Percentiles rank a stretch among this genome's conserved stretches.
Conservation (phyloP, 1,140 invertebrate genomes). For the Trachelipus rathkii region DNA sequence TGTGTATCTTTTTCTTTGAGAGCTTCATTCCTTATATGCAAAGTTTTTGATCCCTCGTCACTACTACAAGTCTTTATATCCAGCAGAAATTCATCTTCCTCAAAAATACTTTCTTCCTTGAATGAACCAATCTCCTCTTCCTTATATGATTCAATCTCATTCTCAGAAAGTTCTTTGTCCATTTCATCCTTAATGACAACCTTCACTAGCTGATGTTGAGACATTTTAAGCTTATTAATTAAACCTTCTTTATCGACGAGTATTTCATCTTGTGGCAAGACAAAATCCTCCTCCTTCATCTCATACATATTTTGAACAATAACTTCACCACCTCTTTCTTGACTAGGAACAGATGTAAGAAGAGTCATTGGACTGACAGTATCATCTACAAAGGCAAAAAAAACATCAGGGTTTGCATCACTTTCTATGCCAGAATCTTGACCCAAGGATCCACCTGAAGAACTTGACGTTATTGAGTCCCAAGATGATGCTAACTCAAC, state of each 20-base stretch:
- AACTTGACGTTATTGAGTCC: slow-evolving; percentile 33
- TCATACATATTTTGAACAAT: slow-evolving; percentile 40
- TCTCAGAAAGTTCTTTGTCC: neutral
- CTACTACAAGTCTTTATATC: slow-evolving; percentile 2
- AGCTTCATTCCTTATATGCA: neutral
- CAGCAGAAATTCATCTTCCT: neutral
- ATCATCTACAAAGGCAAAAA: slow-evolving; percentile 41
- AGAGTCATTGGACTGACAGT: slow-evolving; percentile 31
- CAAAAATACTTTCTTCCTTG: slow-evolving; percentile 12
- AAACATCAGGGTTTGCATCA: slow-evolving; percentile 38
- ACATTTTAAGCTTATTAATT: slow-evolving; percentile 12
- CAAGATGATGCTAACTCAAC: slow-evolving; percentile 40
- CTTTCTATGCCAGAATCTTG: slow-evolving; percentile 34
- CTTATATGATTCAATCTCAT: neutral
- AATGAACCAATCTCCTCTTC: slow-evolving; percentile 2
- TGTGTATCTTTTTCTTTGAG: neutral
- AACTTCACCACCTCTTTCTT: slow-evolving; percentile 36
- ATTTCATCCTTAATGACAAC: slow-evolving; percentile 3
- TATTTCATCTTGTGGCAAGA: slow-evolving; percentile 5
- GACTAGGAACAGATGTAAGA: slow-evolving; percentile 28
- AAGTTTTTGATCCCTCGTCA: neutral
- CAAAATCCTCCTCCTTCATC: slow-evolving; percentile 39
- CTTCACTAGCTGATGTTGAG: slow-evolving; percentile 19
- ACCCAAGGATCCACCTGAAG: slow-evolving; percentile 32
- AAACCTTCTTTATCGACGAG: slow-evolving; percentile 14